phyloP scores from a whole-genome alignment of 2,113 vertebrate species.

The Arenaria interpres region DNA sequence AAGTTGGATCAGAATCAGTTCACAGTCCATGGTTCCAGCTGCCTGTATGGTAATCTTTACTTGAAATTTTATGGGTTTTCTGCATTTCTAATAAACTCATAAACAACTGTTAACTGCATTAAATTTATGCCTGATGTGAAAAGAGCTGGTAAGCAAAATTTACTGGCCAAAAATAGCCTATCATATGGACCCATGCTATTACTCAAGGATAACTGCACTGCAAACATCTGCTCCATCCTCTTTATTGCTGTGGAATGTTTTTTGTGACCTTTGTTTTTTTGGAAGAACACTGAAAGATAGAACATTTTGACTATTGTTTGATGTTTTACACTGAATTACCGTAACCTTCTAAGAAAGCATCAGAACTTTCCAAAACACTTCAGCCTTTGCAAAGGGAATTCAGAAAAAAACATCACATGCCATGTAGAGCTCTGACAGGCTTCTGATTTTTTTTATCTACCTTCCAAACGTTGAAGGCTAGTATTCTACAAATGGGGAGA shows the following conservation, averaged over 20 bases:
- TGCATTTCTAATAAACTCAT: neutral
- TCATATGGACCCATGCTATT: neutral
- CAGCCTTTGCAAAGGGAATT: neutral
- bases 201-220: neutral
- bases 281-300: neutral
- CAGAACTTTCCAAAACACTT: neutral
- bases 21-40: neutral
- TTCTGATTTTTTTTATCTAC: neutral
- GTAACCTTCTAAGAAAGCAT: neutral
- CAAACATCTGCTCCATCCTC: neutral
- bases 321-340: neutral
- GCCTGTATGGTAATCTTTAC: neutral
- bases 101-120: slow-evolving; percentile 15
- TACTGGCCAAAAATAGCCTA: neutral
- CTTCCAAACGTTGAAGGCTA: neutral
- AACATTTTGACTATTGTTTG: neutral
- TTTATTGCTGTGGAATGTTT: neutral
- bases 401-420: neutral
- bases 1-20: neutral
- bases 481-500: neutral
- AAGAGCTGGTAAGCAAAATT: neutral
- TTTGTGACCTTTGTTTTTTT: neutral
- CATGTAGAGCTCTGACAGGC: rapidly evolving
- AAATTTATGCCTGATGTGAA: neutral
- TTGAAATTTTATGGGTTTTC: neutral